Evolutionary conservation across 2,113 vertebrate genomes (phyloP), one percentile per base, ranked within the genome.

Genomic region (Dunckerocampus dactyliophorus): DNA sequence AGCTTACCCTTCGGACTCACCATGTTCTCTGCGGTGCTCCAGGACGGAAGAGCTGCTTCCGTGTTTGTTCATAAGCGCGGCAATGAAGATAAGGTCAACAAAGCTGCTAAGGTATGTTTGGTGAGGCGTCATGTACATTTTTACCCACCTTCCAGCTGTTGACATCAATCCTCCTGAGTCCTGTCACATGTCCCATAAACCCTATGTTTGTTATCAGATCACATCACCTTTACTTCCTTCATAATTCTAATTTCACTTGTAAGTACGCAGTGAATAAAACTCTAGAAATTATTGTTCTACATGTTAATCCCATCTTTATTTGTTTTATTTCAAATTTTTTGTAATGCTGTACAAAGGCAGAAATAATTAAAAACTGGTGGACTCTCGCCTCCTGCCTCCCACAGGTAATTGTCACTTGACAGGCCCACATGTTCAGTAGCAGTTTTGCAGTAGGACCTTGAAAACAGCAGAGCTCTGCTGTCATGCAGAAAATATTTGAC

Each of bases 21-120:
- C 0, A 71, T 98, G 61, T 87, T 93, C 61, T 91, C 93, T 0
- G 94, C 95, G 0, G 74, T 91, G 43, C 90, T 98, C 3, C 92
- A 93, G 39, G 94, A 94, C 76, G 93, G 93, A 19, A 93, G 78
- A 19, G 84, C 70, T 0, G 95, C 93, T 0, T 98, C 96, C 0
- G 94, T 99, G n/a, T 99, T 98, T 48, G 93, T 99, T 8, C 94
- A 97, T 77, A 92, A 90, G 69, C 84, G 89, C 20, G 95, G 92
- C 34, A 96, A 93, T 0, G 92, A 96, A 79, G 95, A 98, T 24
- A 95, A 92, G 77, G 95, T 99, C 76, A 93, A 93, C 69, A 97
- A 98, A 92, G 95, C 95, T 59, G 95, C 96, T 52, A 96, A 96
- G 93, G 85, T 87, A 63, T 11, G 45, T 52, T 37, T 6, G 0